Conservation (phyloP, 2,888 invertebrate genomes). For the Ochropleura leucogaster region DNA sequence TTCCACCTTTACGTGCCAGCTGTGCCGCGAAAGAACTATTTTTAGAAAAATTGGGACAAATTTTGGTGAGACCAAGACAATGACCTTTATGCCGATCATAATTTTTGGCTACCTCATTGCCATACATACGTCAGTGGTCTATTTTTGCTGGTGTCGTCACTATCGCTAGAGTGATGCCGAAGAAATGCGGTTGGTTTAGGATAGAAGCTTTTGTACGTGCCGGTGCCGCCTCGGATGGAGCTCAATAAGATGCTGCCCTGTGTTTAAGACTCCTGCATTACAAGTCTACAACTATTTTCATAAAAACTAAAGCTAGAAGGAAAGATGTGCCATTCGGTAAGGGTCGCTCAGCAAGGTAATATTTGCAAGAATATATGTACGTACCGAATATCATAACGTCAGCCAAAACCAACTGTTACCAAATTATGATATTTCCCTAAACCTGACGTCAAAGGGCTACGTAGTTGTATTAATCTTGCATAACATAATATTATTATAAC, state of each 20-base stretch:
- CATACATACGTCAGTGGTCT: conserved; percentile 73
- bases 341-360: conserved; percentile 1
- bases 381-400: conserved; percentile 27
- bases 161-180: conserved; percentile 74
- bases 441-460: conserved; percentile 24
- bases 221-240: conserved; percentile 62
- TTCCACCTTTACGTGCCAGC: conserved; percentile 26
- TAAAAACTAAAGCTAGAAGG: conserved; percentile 11
- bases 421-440: conserved; percentile 7
- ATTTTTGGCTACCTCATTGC: conserved; percentile 75
- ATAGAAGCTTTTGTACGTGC: conserved; percentile 82
- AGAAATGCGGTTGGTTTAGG: conserved; percentile 79
- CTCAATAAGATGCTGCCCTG: conserved; percentile 72
- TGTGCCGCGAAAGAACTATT: conserved; percentile 37
- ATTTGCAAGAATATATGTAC: conserved; percentile 1
- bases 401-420: conserved; percentile 2
- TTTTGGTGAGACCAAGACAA: conserved; percentile 75
- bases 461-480: conserved; percentile 1
- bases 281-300: conserved; percentile 37
- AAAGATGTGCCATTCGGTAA: background rate
- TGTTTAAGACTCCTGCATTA: conserved; percentile 71
- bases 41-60: conserved; percentile 64
- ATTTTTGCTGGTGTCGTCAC: conserved; percentile 78
- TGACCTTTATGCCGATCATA: conserved; percentile 80
- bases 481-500: conserved; percentile 6